phyloP scores from a whole-genome alignment of 2,888 invertebrate species.

The Augiades crinisus region DNA sequence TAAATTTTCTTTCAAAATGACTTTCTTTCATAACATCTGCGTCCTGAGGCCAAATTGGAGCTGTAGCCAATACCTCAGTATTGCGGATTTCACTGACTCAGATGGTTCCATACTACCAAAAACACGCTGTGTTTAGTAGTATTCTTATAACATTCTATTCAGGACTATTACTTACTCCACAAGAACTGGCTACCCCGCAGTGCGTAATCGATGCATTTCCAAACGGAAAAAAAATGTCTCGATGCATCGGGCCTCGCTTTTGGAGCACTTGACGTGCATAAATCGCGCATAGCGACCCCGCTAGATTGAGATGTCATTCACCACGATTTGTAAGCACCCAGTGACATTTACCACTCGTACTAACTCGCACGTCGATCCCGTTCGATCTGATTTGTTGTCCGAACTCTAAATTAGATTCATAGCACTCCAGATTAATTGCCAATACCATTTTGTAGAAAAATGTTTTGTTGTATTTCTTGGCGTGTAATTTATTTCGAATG shows the following conservation, averaged over 20 bases:
- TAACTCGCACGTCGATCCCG: slow-evolving; percentile 12
- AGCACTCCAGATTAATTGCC: neutral
- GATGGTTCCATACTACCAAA: no score
- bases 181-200: slow-evolving; percentile 1
- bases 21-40: no score
- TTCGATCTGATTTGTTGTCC: slow-evolving; percentile 15
- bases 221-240: slow-evolving; percentile 8
- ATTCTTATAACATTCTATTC: no score
- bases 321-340: slow-evolving; percentile 40
- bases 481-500: no score
- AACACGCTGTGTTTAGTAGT: no score
- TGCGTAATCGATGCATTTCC: slow-evolving; percentile 14
- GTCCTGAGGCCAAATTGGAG: no score
- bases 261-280: slow-evolving; percentile 40
- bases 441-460: neutral
- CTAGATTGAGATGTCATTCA: slow-evolving; percentile 54
- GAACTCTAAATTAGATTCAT: slow-evolving; percentile 15
- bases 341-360: slow-evolving; percentile 39
- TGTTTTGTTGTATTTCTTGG: no score
- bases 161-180: no score
- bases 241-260: slow-evolving; percentile 29
- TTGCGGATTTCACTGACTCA: no score
- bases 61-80: no score
- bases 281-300: slow-evolving; percentile 36
- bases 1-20: no score